Conservation (phyloP, 2,113 vertebrate species). For the Quiscalus mexicanus region DNA sequence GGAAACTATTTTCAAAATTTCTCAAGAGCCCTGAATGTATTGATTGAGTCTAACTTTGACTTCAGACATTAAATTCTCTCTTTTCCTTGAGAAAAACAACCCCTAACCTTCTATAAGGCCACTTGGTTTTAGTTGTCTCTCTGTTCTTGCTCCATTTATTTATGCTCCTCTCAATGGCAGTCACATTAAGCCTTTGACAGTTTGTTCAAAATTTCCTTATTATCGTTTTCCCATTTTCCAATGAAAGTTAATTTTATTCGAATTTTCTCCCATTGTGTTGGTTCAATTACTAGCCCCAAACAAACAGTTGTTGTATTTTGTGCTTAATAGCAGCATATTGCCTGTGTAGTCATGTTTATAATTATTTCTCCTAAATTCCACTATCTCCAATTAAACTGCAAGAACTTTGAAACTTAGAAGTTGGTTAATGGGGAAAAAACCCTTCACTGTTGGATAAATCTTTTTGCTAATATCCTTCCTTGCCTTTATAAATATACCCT, state of each 20-base stretch:
- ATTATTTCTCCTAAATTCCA: background rate
- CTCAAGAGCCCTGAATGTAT: conserved; percentile 58
- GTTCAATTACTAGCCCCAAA: background rate
- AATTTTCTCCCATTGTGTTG: background rate
- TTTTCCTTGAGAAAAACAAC: conserved; percentile 26
- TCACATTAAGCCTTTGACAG: background rate
- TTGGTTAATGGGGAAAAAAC: background rate
- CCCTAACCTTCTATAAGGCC: background rate
- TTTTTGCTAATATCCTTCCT: background rate
- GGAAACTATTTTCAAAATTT: conserved; percentile 69
- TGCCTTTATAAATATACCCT: conserved; percentile 11
- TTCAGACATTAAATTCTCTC: conserved; percentile 56
- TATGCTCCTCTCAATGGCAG: background rate
- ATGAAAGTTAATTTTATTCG: background rate
- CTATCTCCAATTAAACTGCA: background rate
- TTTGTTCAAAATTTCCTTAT: background rate
- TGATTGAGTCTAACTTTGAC: conserved; percentile 54
- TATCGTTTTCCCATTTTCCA: background rate
- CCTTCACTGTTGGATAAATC: conserved; percentile 18
- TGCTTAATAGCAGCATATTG: background rate
- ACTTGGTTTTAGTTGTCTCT: background rate
- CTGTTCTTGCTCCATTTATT: background rate
- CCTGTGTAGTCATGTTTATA: background rate
- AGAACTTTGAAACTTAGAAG: conserved; percentile 30
- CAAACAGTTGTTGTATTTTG: background rate